Conservation (phyloP, 2,888 invertebrate species). For the Tillus elongatus region DNA sequence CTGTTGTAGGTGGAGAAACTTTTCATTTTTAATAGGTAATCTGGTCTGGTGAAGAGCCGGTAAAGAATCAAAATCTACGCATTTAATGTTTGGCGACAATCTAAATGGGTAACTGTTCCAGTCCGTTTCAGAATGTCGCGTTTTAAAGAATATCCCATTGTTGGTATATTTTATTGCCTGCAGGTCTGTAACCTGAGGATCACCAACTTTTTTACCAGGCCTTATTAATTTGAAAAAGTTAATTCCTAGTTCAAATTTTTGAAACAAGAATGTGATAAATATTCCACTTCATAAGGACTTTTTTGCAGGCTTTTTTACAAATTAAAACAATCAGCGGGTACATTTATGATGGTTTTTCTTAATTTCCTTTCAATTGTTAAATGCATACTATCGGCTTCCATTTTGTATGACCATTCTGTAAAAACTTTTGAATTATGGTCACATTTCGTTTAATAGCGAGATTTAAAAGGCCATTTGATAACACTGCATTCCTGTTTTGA, state of each 20-base stretch:
- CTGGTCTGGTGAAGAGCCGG: not conserved
- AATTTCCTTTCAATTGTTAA: constrained; percentile 16
- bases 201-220: constrained; percentile 16
- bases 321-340: constrained; percentile 18
- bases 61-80: not conserved
- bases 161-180: constrained; percentile 13
- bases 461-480: constrained; percentile 17
- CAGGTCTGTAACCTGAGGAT: constrained; percentile 16
- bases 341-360: constrained; percentile 15
- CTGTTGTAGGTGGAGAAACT: constrained; percentile 6
- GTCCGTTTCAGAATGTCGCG: constrained; percentile 11
- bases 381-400: constrained; percentile 20
- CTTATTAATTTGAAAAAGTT: constrained; percentile 13
- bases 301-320: constrained; percentile 16
- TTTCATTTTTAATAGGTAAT: constrained; percentile 4
- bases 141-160: constrained; percentile 14
- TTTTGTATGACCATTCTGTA: constrained; percentile 20
- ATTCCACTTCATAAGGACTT: constrained; percentile 18
- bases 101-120: not conserved
- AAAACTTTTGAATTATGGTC: constrained; percentile 15
- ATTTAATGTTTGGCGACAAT: not conserved
- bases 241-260: constrained; percentile 12
- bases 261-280: constrained; percentile 14
- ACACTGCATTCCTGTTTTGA: constrained; percentile 11
- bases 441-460: constrained; percentile 13